These are phyloP conservation scores for Cryptosula pallasiana DNA, from an alignment of 2,888 invertebrate genomes.

Conservation along the genomic window DNA sequence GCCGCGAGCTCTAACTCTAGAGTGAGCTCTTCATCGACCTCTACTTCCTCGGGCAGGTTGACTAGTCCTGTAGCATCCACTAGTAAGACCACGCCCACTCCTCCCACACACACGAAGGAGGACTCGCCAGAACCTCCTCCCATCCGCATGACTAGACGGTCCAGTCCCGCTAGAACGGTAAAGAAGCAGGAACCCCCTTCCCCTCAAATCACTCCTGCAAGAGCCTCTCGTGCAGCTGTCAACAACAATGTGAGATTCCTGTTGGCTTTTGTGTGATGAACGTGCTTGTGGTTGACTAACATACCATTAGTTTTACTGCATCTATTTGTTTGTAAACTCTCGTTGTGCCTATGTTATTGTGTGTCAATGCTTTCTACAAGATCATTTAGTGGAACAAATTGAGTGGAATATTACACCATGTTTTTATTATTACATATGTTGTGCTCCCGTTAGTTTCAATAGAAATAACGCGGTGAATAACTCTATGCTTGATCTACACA, in stretches of 20 bases:
- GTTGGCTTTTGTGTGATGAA: no score
- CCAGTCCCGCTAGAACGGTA: background rate
- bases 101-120: background rate
- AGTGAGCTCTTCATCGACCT: background rate
- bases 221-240: background rate
- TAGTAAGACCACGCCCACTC: background rate
- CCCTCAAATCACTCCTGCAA: background rate
- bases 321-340: no score
- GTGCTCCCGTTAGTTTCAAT: no score
- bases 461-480: no score
- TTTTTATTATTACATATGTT: no score
- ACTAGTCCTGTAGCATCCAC: background rate
- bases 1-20: background rate
- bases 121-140: background rate
- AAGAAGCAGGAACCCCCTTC: background rate
- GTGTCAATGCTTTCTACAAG: no score
- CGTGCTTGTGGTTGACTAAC: no score
- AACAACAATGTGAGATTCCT: constrained; percentile 2
- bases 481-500: no score
- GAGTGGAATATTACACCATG: no score
- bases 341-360: no score
- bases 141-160: background rate
- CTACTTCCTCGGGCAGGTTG: background rate
- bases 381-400: no score
- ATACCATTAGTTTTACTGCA: no score